Percentiles rank a stretch among this genome's conserved stretches.
Evolutionary conservation across 2,888 invertebrate genomes (phyloP).

Genomic region (Heteromyza rotundicornis): DNA sequence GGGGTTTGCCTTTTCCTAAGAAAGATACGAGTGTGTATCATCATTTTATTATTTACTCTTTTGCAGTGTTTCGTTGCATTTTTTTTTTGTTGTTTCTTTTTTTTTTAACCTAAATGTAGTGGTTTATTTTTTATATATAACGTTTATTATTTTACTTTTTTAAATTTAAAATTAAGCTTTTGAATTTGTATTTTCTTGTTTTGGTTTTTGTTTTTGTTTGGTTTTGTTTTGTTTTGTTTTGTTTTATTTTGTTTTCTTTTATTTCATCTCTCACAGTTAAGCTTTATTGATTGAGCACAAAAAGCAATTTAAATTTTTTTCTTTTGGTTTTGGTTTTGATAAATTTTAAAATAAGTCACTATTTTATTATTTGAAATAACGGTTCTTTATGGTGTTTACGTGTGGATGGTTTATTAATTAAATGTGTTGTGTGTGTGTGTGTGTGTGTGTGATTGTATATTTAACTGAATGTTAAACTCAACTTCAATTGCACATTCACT

Average conservation of each 20-base stretch:
- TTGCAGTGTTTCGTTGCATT: constrained; percentile 11
- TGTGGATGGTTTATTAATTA: too few species aligned
- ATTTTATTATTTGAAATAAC: constrained; percentile 26
- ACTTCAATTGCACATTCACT: too few species aligned
- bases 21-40: too few species aligned
- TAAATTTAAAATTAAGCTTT: constrained; percentile 33
- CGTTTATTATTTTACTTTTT: constrained; percentile 16
- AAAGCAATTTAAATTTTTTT: constrained; percentile 51
- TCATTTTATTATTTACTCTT: too few species aligned
- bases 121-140: background rate
- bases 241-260: constrained; percentile 31
- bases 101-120: background rate
- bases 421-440: too few species aligned
- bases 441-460: too few species aligned
- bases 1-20: too few species aligned
- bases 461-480: too few species aligned
- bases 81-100: background rate
- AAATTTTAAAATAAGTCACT: constrained; percentile 16
- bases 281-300: constrained; percentile 63
- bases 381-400: too few species aligned
- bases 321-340: constrained; percentile 18
- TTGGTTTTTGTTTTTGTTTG: constrained; percentile 27
- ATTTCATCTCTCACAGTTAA: constrained; percentile 59
- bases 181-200: constrained; percentile 22
- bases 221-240: constrained; percentile 26